These are phyloP conservation scores for Andrena flavipes DNA, from an alignment of 2,888 invertebrate species.

Conservation along the genomic window DNA sequence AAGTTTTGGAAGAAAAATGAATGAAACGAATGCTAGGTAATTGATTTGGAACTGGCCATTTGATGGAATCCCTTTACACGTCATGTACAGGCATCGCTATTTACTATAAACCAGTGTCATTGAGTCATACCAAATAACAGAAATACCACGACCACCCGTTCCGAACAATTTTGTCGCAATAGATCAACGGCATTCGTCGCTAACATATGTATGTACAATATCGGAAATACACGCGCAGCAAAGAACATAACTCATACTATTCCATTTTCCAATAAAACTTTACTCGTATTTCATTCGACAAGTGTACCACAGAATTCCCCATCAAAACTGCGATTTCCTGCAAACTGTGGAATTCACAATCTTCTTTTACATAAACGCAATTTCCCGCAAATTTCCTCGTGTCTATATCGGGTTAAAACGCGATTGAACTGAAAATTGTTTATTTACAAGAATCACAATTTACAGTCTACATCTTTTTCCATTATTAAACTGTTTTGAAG, in stretches of 20 bases:
- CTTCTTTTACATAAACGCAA: background rate
- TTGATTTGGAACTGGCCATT: slow-evolving; percentile 51
- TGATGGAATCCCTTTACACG: slow-evolving; percentile 32
- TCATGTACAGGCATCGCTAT: slow-evolving; percentile 42
- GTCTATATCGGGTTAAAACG: too few relatives aligned
- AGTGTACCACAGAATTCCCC: background rate
- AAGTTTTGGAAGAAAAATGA: slow-evolving; percentile 7
- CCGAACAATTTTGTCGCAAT: slow-evolving; percentile 27
- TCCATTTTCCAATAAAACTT: slow-evolving; percentile 9
- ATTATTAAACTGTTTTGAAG: too few relatives aligned
- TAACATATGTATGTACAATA: background rate
- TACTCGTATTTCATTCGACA: background rate
- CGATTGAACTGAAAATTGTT: too few relatives aligned
- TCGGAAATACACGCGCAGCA: background rate
- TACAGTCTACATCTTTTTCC: too few relatives aligned
- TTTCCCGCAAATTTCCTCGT: slow-evolving; percentile 3
- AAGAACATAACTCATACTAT: background rate
- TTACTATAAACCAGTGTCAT: slow-evolving; percentile 27
- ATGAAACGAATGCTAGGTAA: slow-evolving; percentile 38
- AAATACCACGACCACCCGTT: slow-evolving; percentile 12
- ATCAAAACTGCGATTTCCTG: background rate
- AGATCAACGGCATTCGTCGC: background rate
- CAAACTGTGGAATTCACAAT: background rate
- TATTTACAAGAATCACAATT: too few relatives aligned
- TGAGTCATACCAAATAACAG: slow-evolving; percentile 19